These are phyloP conservation scores for Mobula birostris DNA, from an alignment of 2,113 vertebrate genomes.

Conservation along the genomic window DNA sequence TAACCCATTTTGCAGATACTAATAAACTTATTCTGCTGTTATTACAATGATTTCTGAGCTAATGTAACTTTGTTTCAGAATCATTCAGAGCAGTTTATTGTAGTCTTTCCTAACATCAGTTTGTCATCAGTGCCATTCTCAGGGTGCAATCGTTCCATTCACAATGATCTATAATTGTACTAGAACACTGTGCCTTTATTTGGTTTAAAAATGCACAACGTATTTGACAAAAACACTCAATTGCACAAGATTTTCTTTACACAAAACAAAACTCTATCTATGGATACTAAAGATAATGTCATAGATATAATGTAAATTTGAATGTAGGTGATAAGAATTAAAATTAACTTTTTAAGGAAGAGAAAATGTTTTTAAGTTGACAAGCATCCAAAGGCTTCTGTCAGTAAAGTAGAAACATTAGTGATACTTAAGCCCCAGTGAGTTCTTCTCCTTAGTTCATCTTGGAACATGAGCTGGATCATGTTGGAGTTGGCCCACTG, in stretches of 20 bases:
- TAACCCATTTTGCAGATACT: background rate
- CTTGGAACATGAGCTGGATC: too few relatives aligned
- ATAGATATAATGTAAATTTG: background rate
- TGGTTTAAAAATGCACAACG: background rate
- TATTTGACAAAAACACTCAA: background rate
- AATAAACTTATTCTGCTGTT: background rate
- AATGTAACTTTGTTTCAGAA: background rate
- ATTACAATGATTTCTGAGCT: background rate
- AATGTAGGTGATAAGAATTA: background rate
- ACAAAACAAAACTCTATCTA: background rate
- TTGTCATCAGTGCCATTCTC: background rate
- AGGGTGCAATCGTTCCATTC: slow-evolving; percentile 12
- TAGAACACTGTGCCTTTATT: background rate
- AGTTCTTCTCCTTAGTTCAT: background rate
- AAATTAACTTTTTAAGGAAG: background rate
- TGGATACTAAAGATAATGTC: background rate
- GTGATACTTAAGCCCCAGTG: background rate
- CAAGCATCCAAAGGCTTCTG: background rate
- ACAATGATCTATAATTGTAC: slow-evolving; percentile 18
- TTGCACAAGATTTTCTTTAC: background rate
- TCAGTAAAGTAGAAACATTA: background rate
- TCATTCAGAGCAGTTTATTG: background rate
- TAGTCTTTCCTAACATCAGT: background rate
- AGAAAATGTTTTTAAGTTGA: background rate
- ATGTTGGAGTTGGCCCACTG: too few relatives aligned